Evolutionary conservation across 2,888 invertebrate genomes (phyloP), one percentile per base, ranked within the genome.

Genomic region (Trilocha varians): DNA sequence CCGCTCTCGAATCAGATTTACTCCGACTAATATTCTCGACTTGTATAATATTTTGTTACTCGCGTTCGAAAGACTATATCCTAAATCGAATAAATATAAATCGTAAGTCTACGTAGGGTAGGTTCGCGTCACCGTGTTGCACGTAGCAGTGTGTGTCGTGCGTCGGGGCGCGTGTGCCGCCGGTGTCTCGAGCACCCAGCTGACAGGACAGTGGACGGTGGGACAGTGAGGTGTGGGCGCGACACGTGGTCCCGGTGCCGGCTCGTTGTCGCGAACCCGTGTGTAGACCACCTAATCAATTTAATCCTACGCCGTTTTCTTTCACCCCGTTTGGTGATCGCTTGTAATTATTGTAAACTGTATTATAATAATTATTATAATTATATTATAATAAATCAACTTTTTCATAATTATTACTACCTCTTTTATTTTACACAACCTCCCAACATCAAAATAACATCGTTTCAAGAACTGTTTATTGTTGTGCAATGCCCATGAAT

Each of bases 321-420:
- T 85, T 85, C 84, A 80, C 84, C 83, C 73, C 77, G 79, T 85
- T 84, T 78, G 84, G 84, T 85, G 84, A 84, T 78, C 80, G 84
- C 84, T 85, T 85, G 84, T 85, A 84, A 85, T 85, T 85, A 85
- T 85, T 85, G 84, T 85, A 85, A 85, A 85, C 84, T 85, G 84
- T 85, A 85, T 84, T 83, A 85, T 84, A 85, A 83, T 84, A 84
- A 84, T 84, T 83, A 84, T 83, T 79, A 82, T 82, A 79, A 80
- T 80, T 78, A 80, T 79, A 80, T 78, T 65, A 79, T 82, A 84
- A 84, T 83, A 85, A 85, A 85, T 85, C 84, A 84, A 85, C 84
- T 85, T 84, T 85, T 85, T 85, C 84, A 85, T 85, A 84, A 84
- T 85, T 84, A 85, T 78, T 79, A 79, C 69, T 61, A 68, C 60